Percentiles rank a stretch among this genome's conserved stretches.
Conservation (phyloP, 2,888 invertebrate genomes). For the Artemia sinica region DNA sequence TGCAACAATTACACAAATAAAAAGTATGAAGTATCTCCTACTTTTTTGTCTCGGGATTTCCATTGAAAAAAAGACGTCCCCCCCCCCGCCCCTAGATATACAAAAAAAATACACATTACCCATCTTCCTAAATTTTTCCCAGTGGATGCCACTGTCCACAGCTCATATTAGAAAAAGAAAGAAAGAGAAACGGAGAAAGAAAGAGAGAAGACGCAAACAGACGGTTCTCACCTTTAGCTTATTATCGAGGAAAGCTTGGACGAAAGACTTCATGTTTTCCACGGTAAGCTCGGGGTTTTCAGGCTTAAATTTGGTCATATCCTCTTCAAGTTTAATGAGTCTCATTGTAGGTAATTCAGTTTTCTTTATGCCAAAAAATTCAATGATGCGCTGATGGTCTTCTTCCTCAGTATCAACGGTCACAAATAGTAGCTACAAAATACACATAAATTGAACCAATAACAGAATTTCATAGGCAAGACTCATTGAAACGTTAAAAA, state of each 20-base stretch:
- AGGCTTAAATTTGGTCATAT: slow-evolving; percentile 96
- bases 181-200: too few species aligned
- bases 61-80: too few species aligned
- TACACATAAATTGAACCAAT: slow-evolving; percentile 16
- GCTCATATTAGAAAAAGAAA: too few species aligned
- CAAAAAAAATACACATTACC: too few species aligned
- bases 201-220: too few species aligned
- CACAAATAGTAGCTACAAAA: slow-evolving; percentile 62
- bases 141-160: too few species aligned
- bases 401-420: slow-evolving; percentile 85
- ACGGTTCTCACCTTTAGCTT: slow-evolving; percentile 49
- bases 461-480: not conserved
- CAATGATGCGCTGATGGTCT: slow-evolving; percentile 89
- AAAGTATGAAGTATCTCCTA: too few species aligned
- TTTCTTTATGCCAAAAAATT: slow-evolving; percentile 96
- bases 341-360: slow-evolving; percentile 78
- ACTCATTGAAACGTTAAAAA: not conserved
- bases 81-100: too few species aligned
- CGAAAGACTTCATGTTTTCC: slow-evolving; percentile 54
- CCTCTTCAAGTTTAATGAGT: slow-evolving; percentile 83
- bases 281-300: slow-evolving; percentile 48
- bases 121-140: too few species aligned
- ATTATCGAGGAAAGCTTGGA: slow-evolving; percentile 72
- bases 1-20: too few species aligned
- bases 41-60: too few species aligned